Conservation (phyloP, 2,797 vertebrate genomes). For the Onychomys torridus region DNA sequence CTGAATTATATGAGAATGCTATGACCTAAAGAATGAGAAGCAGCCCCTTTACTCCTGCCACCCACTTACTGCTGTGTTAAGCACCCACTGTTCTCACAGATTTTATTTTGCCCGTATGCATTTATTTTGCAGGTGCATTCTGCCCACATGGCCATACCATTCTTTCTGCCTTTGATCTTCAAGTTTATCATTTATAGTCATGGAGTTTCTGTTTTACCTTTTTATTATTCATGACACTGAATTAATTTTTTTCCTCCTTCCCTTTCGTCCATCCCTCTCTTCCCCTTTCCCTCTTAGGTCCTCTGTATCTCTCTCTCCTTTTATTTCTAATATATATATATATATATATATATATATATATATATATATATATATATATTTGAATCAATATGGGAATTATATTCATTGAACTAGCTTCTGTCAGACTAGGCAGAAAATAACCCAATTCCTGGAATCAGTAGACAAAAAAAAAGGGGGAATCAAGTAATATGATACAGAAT, state of each 20-base stretch:
- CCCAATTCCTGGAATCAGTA: not conserved
- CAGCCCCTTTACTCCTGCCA: not conserved
- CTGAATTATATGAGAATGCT: not conserved
- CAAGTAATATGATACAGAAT: not conserved
- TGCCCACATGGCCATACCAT: not conserved
- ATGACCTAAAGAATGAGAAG: not conserved
- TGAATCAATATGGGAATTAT: not conserved
- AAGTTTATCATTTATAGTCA: not conserved
- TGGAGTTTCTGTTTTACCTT: not conserved
- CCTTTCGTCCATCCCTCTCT: accelerated
- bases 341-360: not conserved
- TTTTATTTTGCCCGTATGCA: not conserved
- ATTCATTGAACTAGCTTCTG: not conserved
- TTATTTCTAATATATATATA: not conserved
- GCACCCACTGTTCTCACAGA: not conserved
- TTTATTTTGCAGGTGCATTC: not conserved
- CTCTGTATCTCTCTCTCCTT: not conserved
- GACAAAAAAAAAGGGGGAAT: constrained; percentile 14
- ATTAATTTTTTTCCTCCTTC: not conserved
- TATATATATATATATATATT: not conserved
- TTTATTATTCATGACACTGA: not conserved
- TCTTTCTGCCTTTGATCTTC: not conserved
- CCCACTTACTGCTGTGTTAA: not conserved
- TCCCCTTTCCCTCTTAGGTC: too few species aligned
- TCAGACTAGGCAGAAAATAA: not conserved